Conservation (phyloP, 2,888 invertebrate genomes). For the Apantesis nais region DNA sequence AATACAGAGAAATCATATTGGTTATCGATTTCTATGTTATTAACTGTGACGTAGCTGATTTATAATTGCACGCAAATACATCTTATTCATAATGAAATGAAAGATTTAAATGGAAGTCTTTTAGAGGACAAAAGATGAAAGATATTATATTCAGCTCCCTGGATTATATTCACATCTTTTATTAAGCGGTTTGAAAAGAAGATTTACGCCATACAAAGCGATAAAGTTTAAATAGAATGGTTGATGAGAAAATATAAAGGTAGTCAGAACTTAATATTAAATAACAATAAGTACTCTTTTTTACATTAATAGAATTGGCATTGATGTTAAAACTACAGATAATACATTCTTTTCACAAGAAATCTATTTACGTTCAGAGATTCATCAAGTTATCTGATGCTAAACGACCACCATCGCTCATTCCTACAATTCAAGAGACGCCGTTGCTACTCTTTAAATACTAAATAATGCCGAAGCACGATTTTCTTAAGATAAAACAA, state of each 20-base stretch:
- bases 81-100: slow-evolving; percentile 3
- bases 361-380: no score
- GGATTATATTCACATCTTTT: background rate
- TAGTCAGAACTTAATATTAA: background rate
- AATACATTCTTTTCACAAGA: background rate
- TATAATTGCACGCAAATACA: slow-evolving; percentile 27
- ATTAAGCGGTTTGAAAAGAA: background rate
- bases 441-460: background rate
- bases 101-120: slow-evolving; percentile 2
- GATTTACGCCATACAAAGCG: background rate
- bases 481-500: background rate
- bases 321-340: background rate
- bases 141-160: background rate
- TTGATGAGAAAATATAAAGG: background rate
- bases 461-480: background rate
- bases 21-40: slow-evolving; percentile 66
- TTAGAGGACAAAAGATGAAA: background rate
- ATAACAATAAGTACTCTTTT: no score
- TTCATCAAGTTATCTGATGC: no score
- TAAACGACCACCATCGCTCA: no score
- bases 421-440: background rate
- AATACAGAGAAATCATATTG: slow-evolving; percentile 58
- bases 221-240: background rate
- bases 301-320: background rate
- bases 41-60: slow-evolving; percentile 47